Base-by-base conservation (phyloP, 1,140 invertebrate species). In the Parapsyche elsis region DNA sequence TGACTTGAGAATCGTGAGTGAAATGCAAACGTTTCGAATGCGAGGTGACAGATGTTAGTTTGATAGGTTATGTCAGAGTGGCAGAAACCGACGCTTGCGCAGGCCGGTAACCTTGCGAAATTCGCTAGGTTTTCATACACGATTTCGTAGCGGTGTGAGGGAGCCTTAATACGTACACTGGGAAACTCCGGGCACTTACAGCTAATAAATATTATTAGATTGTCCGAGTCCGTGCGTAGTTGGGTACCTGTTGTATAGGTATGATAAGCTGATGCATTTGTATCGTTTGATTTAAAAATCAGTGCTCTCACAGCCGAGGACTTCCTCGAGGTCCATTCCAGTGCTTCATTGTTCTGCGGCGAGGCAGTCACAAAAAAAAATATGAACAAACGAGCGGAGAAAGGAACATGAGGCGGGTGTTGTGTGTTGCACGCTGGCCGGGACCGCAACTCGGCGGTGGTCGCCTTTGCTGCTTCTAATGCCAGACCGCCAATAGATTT, bases 321-420 rank as follows among this genome's bases (percentile, higher is more conserved):
- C 23, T 67, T 67, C 64, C 64, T 67, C 64, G 24, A 67, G 24
- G 24, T 21, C 57, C 57, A 21, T 21, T 9, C n/a, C 57, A 61
- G 57, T 21, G 57, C 57, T 61, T 67, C 64, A 67, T 67, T 67
- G 64, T 67, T 67, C 64, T 12, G 24, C 21, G 64, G 24, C 64
- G 64, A 26, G 10, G 21, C 16, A 67, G 64, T 23, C 19, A 67
- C 19, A 67, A 23, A 67, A 1, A 67, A 79, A 83, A 80, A 81
- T 76, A 79, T 71, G 61, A 80, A 80, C 75, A 77, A 77, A 77
- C 45, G 76, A 77, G 75, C 70, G 59, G 75, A 67, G 75, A 12
- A 78, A 82, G 57, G 77, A 83, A 79, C 81, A 79, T 75, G 76
- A 46, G 79, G 78, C 73, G 38, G 59, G 81, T 83, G 81, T 83